A percentile compares a stretch with the other conserved stretches of the same genome.
phyloP scores from a whole-genome alignment of 2,888 invertebrate species.

The Diarsia brunnea region DNA sequence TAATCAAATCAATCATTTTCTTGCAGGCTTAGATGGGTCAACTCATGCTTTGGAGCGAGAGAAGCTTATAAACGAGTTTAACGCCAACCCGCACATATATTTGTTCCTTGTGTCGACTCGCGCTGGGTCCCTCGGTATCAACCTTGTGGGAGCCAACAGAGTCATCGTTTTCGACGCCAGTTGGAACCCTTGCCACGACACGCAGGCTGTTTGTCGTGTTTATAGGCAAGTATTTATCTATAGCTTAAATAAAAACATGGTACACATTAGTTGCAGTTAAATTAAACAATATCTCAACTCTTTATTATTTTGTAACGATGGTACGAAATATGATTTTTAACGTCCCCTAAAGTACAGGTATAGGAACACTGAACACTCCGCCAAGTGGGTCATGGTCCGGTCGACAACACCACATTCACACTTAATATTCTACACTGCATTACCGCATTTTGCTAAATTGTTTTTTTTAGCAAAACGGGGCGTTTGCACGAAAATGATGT shows the following conservation, averaged over 20 bases:
- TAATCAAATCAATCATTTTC: constrained; percentile 21
- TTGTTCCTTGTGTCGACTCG: constrained; percentile 99
- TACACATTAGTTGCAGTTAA: not conserved
- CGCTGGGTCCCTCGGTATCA: constrained; percentile 99
- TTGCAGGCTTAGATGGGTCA: constrained; percentile 97
- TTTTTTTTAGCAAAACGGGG: too few relatives aligned
- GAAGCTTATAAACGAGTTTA: constrained; percentile 98
- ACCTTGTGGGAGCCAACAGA: constrained; percentile 98
- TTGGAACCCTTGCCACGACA: constrained; percentile 99
- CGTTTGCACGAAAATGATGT: too few relatives aligned
- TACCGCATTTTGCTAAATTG: too few relatives aligned
- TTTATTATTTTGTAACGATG: too few relatives aligned
- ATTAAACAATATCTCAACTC: not conserved
- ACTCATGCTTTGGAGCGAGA: constrained; percentile 98
- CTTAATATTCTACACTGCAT: too few relatives aligned
- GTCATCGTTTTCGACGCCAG: constrained; percentile 99
- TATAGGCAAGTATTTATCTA: constrained; percentile 90
- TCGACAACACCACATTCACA: too few relatives aligned
- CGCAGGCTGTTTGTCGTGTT: constrained; percentile 99
- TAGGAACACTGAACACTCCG: too few relatives aligned
- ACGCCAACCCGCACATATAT: constrained; percentile 95
- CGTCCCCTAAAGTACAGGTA: too few relatives aligned
- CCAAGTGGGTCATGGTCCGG: too few relatives aligned
- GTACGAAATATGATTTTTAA: too few relatives aligned
- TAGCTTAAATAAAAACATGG: not conserved